Percentiles rank a stretch among this genome's conserved stretches.
phyloP scores from a whole-genome alignment of 2,797 vertebrate species.

The Parauchenoglanis punctatus region DNA sequence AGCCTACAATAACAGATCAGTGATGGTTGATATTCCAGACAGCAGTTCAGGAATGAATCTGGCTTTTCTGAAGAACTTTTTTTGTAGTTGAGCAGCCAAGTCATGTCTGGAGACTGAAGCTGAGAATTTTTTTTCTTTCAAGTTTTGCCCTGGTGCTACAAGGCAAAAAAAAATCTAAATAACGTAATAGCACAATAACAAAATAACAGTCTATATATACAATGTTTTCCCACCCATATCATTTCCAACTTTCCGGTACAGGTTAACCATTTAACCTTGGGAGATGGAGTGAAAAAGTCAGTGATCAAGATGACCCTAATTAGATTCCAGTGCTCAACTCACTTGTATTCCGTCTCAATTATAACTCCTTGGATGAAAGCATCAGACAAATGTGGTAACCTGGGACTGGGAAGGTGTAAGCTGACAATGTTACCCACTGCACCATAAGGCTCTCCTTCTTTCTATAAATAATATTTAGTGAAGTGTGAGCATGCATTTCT shows the following conservation, averaged over 20 bases:
- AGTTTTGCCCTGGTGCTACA: background rate
- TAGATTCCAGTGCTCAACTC: background rate
- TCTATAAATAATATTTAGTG: background rate
- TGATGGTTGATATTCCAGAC: background rate
- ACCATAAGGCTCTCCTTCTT: background rate
- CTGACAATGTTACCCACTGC: background rate
- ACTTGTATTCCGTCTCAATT: no score
- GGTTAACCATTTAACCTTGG: background rate
- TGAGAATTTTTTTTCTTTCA: background rate
- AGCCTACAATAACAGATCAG: background rate
- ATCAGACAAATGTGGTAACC: no score
- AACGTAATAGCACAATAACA: no score
- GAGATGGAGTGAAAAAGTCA: background rate
- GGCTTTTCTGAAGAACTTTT: background rate
- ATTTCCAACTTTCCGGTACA: background rate
- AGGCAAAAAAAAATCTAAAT: background rate
- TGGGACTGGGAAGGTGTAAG: background rate
- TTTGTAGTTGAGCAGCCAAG: background rate
- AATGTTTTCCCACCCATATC: background rate
- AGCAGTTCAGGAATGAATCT: constrained; percentile 7
- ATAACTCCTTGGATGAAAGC: no score
- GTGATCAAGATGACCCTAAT: background rate
- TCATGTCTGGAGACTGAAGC: background rate
- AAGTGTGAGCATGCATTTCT: no score
- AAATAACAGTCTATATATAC: no score